Percentiles rank a stretch among this genome's conserved stretches.
These are phyloP conservation scores for Herpailurus yagouaroundi DNA, from an alignment of 2,113 vertebrate genomes.

Conservation along the genomic window DNA sequence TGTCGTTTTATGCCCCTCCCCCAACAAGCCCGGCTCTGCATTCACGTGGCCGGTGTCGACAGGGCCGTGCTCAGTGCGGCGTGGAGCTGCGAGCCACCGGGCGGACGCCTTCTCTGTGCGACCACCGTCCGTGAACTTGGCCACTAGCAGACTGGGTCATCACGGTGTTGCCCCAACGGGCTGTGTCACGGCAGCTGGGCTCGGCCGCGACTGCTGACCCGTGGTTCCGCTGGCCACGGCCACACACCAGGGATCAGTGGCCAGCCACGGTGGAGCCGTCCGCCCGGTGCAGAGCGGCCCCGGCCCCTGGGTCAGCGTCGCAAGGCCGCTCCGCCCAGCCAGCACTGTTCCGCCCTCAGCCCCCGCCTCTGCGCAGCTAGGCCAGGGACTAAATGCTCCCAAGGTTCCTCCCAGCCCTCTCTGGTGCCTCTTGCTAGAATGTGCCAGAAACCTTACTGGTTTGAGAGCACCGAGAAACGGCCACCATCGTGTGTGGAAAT, in stretches of 20 bases:
- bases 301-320: not conserved
- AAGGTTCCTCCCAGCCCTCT: not conserved
- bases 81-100: rapidly evolving
- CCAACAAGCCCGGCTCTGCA: rapidly evolving
- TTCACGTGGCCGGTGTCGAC: no score
- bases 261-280: not conserved
- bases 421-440: slow-evolving; percentile 7
- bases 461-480: not conserved
- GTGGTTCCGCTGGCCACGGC: not conserved
- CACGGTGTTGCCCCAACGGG: not conserved
- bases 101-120: rapidly evolving
- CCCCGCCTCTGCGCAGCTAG: not conserved
- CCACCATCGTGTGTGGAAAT: not conserved
- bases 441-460: not conserved
- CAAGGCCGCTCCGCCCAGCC: rapidly evolving
- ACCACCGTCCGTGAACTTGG: rapidly evolving
- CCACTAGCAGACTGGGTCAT: not conserved
- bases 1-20: not conserved
- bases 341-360: no score
- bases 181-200: not conserved
- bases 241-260: not conserved
- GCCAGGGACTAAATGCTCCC: not conserved
- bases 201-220: not conserved
- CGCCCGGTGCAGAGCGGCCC: not conserved
- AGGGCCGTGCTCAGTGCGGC: rapidly evolving